phyloP scores from a whole-genome alignment of 2,888 invertebrate genomes.

The Congeria kusceri region DNA sequence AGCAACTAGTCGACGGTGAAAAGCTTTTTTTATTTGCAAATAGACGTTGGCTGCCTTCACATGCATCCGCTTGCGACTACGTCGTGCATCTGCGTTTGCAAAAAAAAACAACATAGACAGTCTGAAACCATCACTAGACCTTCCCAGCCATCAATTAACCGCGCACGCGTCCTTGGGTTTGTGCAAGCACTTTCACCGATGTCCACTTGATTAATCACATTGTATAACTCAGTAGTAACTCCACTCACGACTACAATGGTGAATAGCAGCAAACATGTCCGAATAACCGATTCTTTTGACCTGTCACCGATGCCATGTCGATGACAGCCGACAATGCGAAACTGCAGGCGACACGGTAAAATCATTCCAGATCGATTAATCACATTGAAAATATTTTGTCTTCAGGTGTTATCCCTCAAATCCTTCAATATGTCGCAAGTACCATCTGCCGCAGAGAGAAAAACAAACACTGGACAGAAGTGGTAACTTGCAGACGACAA shows the following conservation, averaged over 20 bases:
- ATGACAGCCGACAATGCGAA: slow-evolving; percentile 21
- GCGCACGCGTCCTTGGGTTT: slow-evolving; percentile 10
- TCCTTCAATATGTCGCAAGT: background rate
- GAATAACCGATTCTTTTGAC: slow-evolving; percentile 9
- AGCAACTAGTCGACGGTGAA: too few relatives aligned
- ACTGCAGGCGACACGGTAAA: slow-evolving; percentile 13
- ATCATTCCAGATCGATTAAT: slow-evolving; percentile 33
- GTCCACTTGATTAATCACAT: slow-evolving; percentile 1
- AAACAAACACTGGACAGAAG: slow-evolving; percentile 4
- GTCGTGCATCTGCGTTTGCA: too few relatives aligned
- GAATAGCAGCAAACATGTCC: background rate
- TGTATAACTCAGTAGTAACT: slow-evolving; percentile 1
- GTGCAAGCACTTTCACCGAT: background rate
- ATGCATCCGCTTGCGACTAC: too few relatives aligned
- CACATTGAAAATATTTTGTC: slow-evolving; percentile 19
- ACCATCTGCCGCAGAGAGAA: background rate
- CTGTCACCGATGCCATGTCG: slow-evolving; percentile 39
- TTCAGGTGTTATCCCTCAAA: slow-evolving; percentile 1
- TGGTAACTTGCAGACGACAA: slow-evolving; percentile 2
- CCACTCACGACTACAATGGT: background rate
- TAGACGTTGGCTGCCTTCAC: too few relatives aligned
- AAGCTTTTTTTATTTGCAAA: too few relatives aligned
- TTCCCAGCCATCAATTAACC: slow-evolving; percentile 22
- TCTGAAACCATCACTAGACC: too few relatives aligned
- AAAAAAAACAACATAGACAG: too few relatives aligned